These are phyloP conservation scores for Psittacula echo DNA, from an alignment of 2,797 vertebrate species.

Conservation along the genomic window DNA sequence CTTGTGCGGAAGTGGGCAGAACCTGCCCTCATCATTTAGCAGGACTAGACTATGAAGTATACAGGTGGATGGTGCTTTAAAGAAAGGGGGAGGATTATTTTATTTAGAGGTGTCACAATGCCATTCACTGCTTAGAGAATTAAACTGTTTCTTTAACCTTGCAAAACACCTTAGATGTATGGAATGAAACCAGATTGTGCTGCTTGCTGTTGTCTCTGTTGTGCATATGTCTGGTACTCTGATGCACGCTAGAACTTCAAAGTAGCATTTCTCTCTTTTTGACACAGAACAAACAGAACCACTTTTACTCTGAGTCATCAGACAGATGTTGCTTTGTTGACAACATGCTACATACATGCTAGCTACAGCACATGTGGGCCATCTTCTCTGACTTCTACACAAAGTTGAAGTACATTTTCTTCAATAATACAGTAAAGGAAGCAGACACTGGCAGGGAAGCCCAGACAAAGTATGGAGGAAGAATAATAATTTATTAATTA, in stretches of 20 bases:
- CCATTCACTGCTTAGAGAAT: background rate
- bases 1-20: background rate
- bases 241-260: conserved; percentile 31
- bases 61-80: background rate
- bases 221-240: background rate
- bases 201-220: background rate
- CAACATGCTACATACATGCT: background rate
- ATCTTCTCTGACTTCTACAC: background rate
- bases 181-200: background rate
- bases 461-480: background rate
- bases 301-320: conserved; percentile 48
- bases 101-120: background rate
- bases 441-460: background rate
- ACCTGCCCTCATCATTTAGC: background rate
- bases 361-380: background rate
- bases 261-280: background rate
- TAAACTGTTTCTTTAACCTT: background rate
- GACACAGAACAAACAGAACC: conserved; percentile 35
- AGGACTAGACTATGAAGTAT: background rate
- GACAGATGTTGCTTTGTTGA: conserved; percentile 59
- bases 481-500: conserved; percentile 21
- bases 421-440: background rate
- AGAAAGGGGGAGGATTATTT: background rate
- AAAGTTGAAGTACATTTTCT: background rate
- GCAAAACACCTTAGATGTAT: background rate